Percentiles rank a stretch among this genome's conserved stretches.
These are phyloP conservation scores for Heliothis virescens DNA, from an alignment of 1,140 invertebrate genomes.

Conservation along the genomic window DNA sequence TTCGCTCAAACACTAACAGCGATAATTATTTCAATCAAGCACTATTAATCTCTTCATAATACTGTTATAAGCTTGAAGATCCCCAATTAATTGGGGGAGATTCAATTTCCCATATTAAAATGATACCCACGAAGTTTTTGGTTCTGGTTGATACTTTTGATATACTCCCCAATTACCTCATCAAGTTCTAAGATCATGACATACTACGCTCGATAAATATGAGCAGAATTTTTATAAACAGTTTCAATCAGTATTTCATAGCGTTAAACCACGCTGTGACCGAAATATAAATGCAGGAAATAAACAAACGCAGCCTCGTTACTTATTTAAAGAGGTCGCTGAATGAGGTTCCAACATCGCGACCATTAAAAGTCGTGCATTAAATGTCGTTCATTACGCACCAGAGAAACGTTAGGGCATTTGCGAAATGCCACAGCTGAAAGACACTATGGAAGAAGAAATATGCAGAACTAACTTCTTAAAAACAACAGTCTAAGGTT, in stretches of 20 bases:
- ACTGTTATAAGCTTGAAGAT: background rate
- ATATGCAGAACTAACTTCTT: background rate
- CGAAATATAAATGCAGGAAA: constrained; percentile 34
- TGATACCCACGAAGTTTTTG: too few relatives aligned
- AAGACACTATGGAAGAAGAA: background rate
- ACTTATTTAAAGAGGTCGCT: constrained; percentile 28
- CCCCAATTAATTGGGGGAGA: too few relatives aligned
- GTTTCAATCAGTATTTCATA: constrained; percentile 17
- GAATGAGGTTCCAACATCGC: constrained; percentile 12
- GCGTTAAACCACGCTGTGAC: constrained; percentile 1
- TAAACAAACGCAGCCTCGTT: constrained; percentile 35
- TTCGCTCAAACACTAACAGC: too few relatives aligned
- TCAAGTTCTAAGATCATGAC: too few relatives aligned
- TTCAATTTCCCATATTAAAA: too few relatives aligned
- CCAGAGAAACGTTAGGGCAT: constrained; percentile 18
- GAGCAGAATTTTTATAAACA: background rate
- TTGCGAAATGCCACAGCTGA: background rate
- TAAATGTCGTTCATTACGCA: constrained; percentile 18
- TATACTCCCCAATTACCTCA: too few relatives aligned
- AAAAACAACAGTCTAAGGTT: too few relatives aligned
- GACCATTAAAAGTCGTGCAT: constrained; percentile 33
- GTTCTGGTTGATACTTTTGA: too few relatives aligned
- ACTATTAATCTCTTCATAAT: too few relatives aligned
- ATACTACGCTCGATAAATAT: too few relatives aligned
- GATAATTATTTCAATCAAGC: background rate